phyloP scores from a whole-genome alignment of 2,113 vertebrate species.

The Cephalopholis sonnerati region DNA sequence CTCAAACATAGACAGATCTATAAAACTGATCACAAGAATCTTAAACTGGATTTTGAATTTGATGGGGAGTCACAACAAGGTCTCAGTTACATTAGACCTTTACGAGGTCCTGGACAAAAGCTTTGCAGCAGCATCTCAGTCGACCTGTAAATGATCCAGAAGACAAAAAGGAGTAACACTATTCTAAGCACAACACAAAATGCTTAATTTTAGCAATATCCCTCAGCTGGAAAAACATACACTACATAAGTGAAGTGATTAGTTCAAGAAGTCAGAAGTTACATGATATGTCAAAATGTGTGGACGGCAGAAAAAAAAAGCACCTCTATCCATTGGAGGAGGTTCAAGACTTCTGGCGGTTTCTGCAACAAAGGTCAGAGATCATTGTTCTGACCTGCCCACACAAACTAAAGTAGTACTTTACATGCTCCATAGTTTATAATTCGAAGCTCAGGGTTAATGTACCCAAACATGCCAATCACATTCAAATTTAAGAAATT shows the following conservation, averaged over 20 bases:
- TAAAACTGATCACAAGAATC: too few relatives aligned
- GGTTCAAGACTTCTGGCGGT: conserved; percentile 15
- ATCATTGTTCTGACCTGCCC: conserved; percentile 7
- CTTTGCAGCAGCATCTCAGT: background rate
- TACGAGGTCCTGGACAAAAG: background rate
- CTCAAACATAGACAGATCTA: too few relatives aligned
- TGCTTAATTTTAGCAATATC: background rate
- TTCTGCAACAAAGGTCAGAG: conserved; percentile 3
- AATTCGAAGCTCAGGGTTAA: background rate
- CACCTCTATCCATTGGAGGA: background rate
- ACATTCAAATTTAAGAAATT: background rate
- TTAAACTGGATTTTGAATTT: too few relatives aligned
- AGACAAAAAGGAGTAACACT: too few relatives aligned
- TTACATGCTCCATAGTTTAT: background rate
- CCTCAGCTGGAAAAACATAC: too few relatives aligned
- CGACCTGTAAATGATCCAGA: background rate
- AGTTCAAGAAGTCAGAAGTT: background rate
- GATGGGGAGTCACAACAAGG: background rate
- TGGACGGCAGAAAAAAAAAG: background rate
- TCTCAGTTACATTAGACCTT: background rate
- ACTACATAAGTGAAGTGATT: background rate
- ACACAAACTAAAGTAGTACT: background rate
- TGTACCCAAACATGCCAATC: background rate
- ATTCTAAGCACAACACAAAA: too few relatives aligned
- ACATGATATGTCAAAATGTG: background rate